Evolutionary conservation across 2,113 vertebrate genomes (phyloP).

Genomic region (Muntiacus reevesi): DNA sequence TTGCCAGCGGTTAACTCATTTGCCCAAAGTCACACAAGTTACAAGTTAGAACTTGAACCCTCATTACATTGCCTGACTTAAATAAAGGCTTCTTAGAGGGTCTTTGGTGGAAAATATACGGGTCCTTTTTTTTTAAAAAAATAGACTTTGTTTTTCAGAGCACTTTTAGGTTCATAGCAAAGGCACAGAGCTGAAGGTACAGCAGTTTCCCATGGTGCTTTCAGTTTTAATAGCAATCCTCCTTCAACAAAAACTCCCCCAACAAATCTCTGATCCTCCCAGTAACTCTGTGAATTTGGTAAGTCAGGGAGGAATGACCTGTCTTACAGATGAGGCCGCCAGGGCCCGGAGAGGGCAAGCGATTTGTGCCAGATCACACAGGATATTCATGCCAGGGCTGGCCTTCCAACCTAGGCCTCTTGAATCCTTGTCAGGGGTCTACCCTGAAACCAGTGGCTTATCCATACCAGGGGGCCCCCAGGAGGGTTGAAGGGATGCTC

Average conservation of each 20-base stretch:
- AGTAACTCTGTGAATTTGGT: not conserved
- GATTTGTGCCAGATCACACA: not conserved
- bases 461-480: not conserved
- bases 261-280: not conserved
- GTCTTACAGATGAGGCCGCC: not conserved
- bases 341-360: not conserved
- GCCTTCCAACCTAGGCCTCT: not conserved
- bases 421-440: not conserved
- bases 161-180: not conserved
- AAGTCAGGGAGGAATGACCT: not conserved
- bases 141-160: not conserved
- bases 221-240: not conserved
- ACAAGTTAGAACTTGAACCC: not conserved
- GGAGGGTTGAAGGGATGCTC: not conserved
- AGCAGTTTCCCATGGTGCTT: not conserved
- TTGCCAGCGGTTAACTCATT: not conserved
- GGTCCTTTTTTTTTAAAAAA: not conserved
- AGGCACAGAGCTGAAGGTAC: not conserved
- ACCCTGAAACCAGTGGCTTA: not conserved
- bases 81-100: not conserved
- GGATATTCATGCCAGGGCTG: not conserved
- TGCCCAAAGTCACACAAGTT: not conserved
- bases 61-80: not conserved
- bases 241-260: not conserved
- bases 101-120: not conserved